phyloP scores from a whole-genome alignment of 2,113 vertebrate genomes.

The Epinephelus fuscoguttatus region DNA sequence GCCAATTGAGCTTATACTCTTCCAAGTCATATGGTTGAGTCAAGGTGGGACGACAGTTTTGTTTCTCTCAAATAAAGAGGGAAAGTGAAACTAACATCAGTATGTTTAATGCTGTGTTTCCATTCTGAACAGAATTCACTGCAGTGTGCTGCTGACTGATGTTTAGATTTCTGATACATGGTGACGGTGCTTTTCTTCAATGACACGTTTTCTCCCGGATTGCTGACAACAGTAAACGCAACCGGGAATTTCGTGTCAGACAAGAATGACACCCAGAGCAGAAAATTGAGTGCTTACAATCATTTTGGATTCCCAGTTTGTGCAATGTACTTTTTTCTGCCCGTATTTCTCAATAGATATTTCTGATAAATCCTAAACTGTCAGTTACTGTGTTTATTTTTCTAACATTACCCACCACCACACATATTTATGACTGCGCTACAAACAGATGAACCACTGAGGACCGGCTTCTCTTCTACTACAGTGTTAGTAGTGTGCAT shows the following conservation, averaged over 20 bases:
- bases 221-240: constrained; percentile 86
- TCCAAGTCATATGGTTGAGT: neutral
- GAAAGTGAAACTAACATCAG: constrained; percentile 43
- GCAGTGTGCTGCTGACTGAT: too few relatives aligned
- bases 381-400: neutral
- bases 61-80: neutral
- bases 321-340: neutral
- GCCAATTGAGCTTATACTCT: neutral
- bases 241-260: constrained; percentile 98
- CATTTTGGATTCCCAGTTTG: neutral
- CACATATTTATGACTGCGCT: neutral
- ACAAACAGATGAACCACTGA: neutral
- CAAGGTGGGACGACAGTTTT: neutral
- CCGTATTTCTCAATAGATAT: neutral
- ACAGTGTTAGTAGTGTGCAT: neutral
- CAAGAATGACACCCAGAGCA: constrained; percentile 87
- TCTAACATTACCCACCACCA: neutral
- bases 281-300: neutral
- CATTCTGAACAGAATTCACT: neutral
- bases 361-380: constrained; percentile 30
- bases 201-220: constrained; percentile 99
- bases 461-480: neutral
- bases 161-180: neutral
- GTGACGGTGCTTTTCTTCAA: constrained; percentile 89
- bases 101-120: neutral